Conservation (phyloP, 2,797 vertebrate genomes). For the Sylvia borin region DNA sequence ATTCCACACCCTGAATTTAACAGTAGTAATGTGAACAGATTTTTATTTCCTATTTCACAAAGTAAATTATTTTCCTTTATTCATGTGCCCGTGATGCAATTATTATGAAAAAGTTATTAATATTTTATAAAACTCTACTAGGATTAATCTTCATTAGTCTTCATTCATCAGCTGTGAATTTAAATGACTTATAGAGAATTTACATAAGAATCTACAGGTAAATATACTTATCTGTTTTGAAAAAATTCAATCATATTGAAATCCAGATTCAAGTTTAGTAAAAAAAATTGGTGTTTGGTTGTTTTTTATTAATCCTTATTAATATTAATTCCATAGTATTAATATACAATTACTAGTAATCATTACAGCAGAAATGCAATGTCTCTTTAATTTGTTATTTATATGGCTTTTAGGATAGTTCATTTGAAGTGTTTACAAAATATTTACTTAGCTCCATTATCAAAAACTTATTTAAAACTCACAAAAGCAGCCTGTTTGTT, state of each 20-base stretch:
- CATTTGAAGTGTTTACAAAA: constrained; percentile 26
- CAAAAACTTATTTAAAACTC: background rate
- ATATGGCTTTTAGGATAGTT: constrained; percentile 30
- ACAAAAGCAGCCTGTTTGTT: background rate
- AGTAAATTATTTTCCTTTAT: background rate
- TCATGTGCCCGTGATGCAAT: background rate
- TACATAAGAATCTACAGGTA: background rate
- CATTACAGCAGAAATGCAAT: constrained; percentile 28
- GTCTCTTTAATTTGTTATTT: constrained; percentile 59
- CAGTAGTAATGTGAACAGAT: background rate
- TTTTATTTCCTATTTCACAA: background rate
- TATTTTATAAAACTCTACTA: background rate
- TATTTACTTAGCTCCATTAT: constrained; percentile 22
- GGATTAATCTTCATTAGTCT: background rate
- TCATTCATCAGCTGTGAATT: background rate
- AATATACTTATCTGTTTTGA: constrained; percentile 18
- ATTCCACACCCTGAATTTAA: background rate
- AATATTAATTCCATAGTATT: constrained; percentile 32
- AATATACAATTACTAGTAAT: constrained; percentile 47
- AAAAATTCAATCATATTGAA: background rate
- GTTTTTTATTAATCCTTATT: background rate
- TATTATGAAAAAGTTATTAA: background rate
- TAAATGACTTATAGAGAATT: background rate
- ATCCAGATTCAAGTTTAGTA: background rate
- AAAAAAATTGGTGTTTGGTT: background rate